Evolutionary conservation across 2,888 invertebrate species (phyloP), one percentile per base, ranked within the genome.

Genomic region (Hypercompe scribonia): DNA sequence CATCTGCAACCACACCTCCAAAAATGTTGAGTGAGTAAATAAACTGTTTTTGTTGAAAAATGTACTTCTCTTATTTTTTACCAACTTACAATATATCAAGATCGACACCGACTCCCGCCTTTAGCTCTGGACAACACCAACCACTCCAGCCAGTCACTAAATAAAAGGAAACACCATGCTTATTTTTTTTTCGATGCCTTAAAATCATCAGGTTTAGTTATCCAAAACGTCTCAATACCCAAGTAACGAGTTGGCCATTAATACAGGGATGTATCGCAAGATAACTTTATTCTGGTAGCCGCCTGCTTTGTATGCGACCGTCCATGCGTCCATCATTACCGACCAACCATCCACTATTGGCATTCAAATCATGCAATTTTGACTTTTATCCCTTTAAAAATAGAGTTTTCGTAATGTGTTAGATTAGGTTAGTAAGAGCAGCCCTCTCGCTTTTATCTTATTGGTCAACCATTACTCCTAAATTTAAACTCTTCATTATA

Each of bases 211-310:
- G 81, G 81, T 85, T 86, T 86, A 88, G 87, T 91, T 91, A 91
- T 92, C 91, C 90, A 77, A 91, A 92, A 95, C 93, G 90, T 94
- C 94, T 95, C 94, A 95, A 95, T 95, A 94, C 91, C 91, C 93
- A 92, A 94, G 94, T 95, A 95, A 95, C 94, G 94, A 95, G 94
- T 94, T 94, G 92, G 90, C 92, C 94, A 95, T 95, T 94, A 95
- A 95, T 95, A 94, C 92, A 88, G 94, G 95, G 94, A 95, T 95
- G 94, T 95, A 95, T 95, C 94, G 94, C 90, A 88, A 94, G 95
- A 95, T 95, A 95, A 94, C 95, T 95, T 95, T 94, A 95, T 95
- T 95, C 94, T 95, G 95, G 95, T 95, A 95, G 95, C 95, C 93
- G 94, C 87, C 94, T 95, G 93, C 93, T 95, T 95, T 95, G 94